Evolutionary conservation across 2,113 vertebrate species (phyloP).

Genomic region (Neofelis nebulosa): DNA sequence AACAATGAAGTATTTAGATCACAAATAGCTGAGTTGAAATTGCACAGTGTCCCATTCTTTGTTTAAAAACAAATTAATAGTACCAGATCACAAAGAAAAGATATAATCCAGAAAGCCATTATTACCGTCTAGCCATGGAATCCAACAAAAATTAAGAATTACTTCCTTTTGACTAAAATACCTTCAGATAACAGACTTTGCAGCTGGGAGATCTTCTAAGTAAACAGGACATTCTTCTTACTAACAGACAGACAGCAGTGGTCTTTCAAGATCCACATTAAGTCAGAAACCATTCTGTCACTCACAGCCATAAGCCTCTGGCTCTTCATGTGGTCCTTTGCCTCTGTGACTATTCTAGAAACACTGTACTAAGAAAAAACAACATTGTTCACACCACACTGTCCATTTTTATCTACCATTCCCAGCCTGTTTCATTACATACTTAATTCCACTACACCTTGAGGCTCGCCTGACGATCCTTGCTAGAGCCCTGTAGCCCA

Average conservation of each 20-base stretch:
- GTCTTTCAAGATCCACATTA: not conserved
- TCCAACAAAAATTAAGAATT: conserved; percentile 15
- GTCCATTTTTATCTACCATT: too few relatives aligned
- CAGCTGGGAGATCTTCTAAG: not conserved
- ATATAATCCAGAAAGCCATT: not conserved
- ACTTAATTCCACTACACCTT: not conserved
- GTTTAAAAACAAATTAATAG: not conserved
- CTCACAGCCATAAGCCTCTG: not conserved
- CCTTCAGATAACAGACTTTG: not conserved
- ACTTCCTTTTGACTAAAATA: conserved; percentile 11
- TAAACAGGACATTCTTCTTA: not conserved
- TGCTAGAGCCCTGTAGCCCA: not conserved
- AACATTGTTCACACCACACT: not conserved
- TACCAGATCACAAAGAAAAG: not conserved
- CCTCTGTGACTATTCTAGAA: not conserved
- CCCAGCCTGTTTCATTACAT: not conserved
- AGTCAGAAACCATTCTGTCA: not conserved
- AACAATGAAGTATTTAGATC: not conserved
- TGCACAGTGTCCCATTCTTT: not conserved
- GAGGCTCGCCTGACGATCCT: not conserved
- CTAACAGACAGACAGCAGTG: not conserved
- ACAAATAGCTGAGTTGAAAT: not conserved
- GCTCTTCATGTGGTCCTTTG: not conserved
- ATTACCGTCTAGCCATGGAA: not conserved
- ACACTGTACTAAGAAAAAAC: not conserved